These are phyloP conservation scores for Pelosia muscerda DNA, from an alignment of 2,888 invertebrate species.

Conservation along the genomic window DNA sequence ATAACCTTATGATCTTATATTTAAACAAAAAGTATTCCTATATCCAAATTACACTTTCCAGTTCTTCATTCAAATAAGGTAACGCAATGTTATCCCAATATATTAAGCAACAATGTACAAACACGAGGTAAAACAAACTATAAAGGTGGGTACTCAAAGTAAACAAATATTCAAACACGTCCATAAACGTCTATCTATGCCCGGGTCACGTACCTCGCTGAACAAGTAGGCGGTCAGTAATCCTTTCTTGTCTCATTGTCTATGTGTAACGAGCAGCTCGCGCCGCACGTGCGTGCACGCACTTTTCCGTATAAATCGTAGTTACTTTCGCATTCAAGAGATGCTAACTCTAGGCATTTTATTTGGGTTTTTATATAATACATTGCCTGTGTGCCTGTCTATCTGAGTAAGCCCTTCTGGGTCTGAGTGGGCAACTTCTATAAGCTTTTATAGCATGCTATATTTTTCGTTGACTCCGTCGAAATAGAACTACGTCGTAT, in stretches of 20 bases:
- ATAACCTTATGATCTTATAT: too few species aligned
- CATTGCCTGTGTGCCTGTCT: too few species aligned
- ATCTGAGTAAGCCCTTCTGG: too few species aligned
- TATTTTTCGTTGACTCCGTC: too few species aligned
- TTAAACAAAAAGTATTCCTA: not conserved
- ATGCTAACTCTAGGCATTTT: not conserved
- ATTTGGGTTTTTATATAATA: not conserved
- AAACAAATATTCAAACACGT: conserved; percentile 5
- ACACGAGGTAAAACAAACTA: not conserved
- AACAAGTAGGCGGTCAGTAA: conserved; percentile 4
- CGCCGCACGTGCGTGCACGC: not conserved
- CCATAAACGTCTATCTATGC: not conserved
- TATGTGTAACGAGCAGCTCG: conserved; percentile 2
- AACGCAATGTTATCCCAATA: not conserved
- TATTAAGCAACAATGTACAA: not conserved
- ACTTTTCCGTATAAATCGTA: not conserved
- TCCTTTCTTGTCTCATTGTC: conserved; percentile 6
- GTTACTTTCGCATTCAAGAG: not conserved
- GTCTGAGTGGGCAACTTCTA: too few species aligned
- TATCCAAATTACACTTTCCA: not conserved
- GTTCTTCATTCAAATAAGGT: not conserved
- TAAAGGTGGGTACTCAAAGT: not conserved
- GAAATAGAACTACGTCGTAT: too few species aligned
- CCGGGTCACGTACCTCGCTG: conserved; percentile 4
- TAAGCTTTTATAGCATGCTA: too few species aligned